These are phyloP conservation scores for Miichthys miiuy DNA, from an alignment of 2,797 vertebrate genomes.

Conservation along the genomic window DNA sequence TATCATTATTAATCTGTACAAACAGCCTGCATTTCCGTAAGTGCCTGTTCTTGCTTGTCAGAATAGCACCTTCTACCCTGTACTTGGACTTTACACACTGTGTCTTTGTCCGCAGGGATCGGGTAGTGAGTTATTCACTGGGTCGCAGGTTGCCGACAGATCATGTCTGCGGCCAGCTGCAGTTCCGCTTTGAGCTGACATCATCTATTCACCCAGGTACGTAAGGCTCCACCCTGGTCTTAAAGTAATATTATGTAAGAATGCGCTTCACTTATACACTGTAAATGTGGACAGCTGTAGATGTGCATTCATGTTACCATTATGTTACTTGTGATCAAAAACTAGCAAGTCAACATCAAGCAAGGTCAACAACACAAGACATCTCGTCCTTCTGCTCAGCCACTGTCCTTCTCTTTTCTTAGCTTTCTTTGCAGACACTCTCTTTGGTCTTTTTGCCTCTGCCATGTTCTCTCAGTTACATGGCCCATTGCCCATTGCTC, in stretches of 20 bases:
- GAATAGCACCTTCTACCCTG: background rate
- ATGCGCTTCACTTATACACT: background rate
- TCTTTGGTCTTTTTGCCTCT: too few species aligned
- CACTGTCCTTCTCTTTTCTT: too few species aligned
- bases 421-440: too few species aligned
- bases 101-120: slow-evolving; percentile 85
- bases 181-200: slow-evolving; percentile 97
- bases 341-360: too few species aligned
- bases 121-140: slow-evolving; percentile 94
- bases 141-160: slow-evolving; percentile 95
- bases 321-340: too few species aligned
- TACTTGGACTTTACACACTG: background rate
- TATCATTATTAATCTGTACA: background rate
- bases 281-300: too few species aligned
- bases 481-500: too few species aligned
- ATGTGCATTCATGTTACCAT: too few species aligned
- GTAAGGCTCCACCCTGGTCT: rapidly evolving
- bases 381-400: too few species aligned
- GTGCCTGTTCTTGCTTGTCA: background rate
- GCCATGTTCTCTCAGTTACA: too few species aligned
- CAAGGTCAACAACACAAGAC: too few species aligned
- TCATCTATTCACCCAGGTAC: slow-evolving; percentile 95
- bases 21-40: background rate
- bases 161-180: slow-evolving; percentile 96
- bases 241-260: background rate